Percentiles rank a stretch among this genome's conserved stretches.
Evolutionary conservation across 2,797 vertebrate genomes (phyloP).

Genomic region (Nasua narica): DNA sequence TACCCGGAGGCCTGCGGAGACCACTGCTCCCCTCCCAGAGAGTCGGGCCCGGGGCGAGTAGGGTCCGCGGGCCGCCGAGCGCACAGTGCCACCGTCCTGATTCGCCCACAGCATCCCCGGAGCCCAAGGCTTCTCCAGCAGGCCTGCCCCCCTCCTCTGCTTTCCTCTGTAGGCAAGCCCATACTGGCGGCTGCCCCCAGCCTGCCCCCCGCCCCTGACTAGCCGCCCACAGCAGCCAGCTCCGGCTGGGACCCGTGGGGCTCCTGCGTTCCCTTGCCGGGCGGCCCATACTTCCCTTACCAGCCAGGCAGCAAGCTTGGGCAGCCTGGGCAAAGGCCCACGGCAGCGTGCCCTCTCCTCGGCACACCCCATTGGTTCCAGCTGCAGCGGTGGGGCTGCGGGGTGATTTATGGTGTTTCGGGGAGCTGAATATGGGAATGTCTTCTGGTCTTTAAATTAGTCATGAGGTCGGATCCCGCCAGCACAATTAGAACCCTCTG

Average conservation of each 20-base stretch:
- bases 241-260: neutral
- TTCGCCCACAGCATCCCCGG: accelerated
- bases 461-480: constrained; percentile 78
- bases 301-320: accelerated
- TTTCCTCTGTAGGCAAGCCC: accelerated
- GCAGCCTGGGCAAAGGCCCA: accelerated
- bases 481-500: constrained; percentile 78
- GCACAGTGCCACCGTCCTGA: accelerated
- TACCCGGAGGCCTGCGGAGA: neutral
- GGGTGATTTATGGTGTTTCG: constrained; percentile 39
- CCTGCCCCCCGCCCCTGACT: neutral
- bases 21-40: neutral
- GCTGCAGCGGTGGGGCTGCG: neutral
- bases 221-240: neutral
- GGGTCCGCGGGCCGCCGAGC: accelerated
- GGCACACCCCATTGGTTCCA: neutral
- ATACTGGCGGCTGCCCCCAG: accelerated
- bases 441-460: constrained; percentile 76
- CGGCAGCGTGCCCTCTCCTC: accelerated
- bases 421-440: constrained; percentile 49
- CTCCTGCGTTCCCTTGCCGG: neutral
- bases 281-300: no score
- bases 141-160: accelerated
- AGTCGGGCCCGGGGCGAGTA: accelerated
- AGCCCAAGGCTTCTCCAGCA: neutral